Percentiles rank a stretch among this genome's conserved stretches.
Conservation (phyloP, 2,888 invertebrate species). For the Brachyptera putata region DNA sequence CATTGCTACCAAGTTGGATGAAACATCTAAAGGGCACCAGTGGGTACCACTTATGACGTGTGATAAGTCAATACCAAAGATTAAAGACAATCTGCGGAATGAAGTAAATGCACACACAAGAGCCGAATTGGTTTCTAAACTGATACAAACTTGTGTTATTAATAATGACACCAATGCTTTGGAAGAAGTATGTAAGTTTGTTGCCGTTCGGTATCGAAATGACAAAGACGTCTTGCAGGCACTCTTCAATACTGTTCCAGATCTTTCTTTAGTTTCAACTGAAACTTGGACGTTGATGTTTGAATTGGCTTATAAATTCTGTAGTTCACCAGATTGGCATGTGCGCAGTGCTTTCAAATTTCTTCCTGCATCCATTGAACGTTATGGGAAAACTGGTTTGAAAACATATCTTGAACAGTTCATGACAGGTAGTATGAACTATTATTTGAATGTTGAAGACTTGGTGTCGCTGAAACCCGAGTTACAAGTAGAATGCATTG, state of each 20-base stretch:
- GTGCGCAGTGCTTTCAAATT: not conserved
- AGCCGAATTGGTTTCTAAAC: not conserved
- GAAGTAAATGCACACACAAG: not conserved
- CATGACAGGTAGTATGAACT: not conserved
- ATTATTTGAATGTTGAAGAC: not conserved
- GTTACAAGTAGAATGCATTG: not conserved
- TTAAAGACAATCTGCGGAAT: not conserved
- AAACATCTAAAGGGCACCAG: not conserved
- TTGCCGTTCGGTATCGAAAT: not conserved
- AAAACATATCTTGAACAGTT: not conserved
- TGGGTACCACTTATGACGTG: not conserved
- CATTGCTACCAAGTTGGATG: not conserved
- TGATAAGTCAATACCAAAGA: not conserved
- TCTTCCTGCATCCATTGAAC: not conserved
- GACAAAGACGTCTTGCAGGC: not conserved
- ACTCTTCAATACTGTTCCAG: not conserved
- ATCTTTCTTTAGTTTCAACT: not conserved
- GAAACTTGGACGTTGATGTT: not conserved
- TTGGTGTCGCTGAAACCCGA: not conserved
- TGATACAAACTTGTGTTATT: not conserved
- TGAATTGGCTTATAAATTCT: not conserved
- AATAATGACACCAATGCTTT: not conserved
- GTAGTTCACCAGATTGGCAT: not conserved
- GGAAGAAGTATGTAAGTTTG: not conserved
- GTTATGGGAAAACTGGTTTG: not conserved